Base-by-base conservation (phyloP, 2,888 invertebrate genomes). In the Incurvaria masculella region DNA sequence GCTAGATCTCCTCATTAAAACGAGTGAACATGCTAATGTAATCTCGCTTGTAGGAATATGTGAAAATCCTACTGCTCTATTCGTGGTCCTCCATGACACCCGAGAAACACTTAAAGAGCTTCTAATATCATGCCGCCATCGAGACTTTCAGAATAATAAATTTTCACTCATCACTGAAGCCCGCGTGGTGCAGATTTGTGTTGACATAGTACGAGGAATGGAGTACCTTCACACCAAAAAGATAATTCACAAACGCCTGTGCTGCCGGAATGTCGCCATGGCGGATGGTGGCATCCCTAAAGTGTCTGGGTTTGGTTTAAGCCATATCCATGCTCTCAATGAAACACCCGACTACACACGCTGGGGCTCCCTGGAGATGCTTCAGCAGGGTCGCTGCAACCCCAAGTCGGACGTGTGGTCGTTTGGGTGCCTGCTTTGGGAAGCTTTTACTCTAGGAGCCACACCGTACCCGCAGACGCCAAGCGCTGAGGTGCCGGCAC, bases 371-470 rank as follows among this genome's bases (percentile, higher is more conserved):
- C 83, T 87, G 20, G 94, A 94, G 66, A 85, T 88, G 58, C 74
- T 92, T 53, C 82, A 84, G 23, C 84, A 85, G 57, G 85, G 84
- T 45, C 82, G 85, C 44, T 85, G 81, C 55, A 84, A 85, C n/a
- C 71, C 79, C 4, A 86, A 89, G 59, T 88, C 88, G 47, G 91
- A 92, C 60, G 81, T 91, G 4, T 94, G 93, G 93, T 88, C 91
- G 0, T 91, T 86, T 65, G 92, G 89, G 0, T 85, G 90, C 51
- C 64, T 92, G 11, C 71, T 92, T 52, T 94, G 93, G 93, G 94
- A 94, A 68, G 85, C 88, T 51, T 80, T 88, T 55, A 84, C 88
- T 4, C 71, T 93, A 60, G 92, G 86, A 33, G 92, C 85, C 1
- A 93, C 93, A 1, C 89, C 89, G 0, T 92, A 89, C 62, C 80